A percentile compares a stretch with the other conserved stretches of the same genome.
Evolutionary conservation across 2,113 vertebrate genomes (phyloP).

Genomic region (Sterna hirundo): DNA sequence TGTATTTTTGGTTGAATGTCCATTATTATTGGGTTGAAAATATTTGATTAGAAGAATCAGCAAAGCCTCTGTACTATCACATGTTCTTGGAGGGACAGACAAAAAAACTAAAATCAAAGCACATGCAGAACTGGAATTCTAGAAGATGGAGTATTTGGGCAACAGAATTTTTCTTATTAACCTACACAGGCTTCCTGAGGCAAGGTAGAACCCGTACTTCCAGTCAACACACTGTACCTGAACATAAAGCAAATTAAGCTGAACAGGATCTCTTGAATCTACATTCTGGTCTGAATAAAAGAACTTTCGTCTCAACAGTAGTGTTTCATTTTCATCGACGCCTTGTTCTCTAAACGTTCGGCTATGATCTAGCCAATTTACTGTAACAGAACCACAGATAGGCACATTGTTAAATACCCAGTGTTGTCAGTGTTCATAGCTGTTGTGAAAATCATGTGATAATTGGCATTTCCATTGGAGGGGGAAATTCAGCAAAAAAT

Average conservation of each 20-base stretch:
- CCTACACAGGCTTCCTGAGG: neutral
- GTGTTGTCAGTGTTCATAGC: neutral
- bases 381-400: conserved; percentile 69
- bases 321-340: conserved; percentile 92
- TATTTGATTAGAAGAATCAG: neutral
- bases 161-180: neutral
- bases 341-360: conserved; percentile 96
- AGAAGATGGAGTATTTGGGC: neutral
- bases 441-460: neutral
- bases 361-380: conserved; percentile 98
- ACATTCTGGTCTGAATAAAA: conserved; percentile 99
- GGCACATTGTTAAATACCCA: rapidly evolving
- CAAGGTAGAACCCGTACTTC: neutral
- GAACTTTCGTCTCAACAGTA: conserved; percentile 93
- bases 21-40: neutral
- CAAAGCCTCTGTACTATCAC: neutral
- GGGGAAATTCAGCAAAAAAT: neutral
- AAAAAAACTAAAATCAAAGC: neutral
- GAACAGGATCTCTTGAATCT: conserved; percentile 95
- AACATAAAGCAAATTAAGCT: conserved; percentile 97
- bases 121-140: neutral
- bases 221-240: conserved; percentile 78
- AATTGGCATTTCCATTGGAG: neutral
- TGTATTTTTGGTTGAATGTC: neutral
- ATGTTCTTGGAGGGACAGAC: neutral